Evolutionary conservation across 2,113 vertebrate genomes (phyloP).

Genomic region (Bufo bufo): DNA sequence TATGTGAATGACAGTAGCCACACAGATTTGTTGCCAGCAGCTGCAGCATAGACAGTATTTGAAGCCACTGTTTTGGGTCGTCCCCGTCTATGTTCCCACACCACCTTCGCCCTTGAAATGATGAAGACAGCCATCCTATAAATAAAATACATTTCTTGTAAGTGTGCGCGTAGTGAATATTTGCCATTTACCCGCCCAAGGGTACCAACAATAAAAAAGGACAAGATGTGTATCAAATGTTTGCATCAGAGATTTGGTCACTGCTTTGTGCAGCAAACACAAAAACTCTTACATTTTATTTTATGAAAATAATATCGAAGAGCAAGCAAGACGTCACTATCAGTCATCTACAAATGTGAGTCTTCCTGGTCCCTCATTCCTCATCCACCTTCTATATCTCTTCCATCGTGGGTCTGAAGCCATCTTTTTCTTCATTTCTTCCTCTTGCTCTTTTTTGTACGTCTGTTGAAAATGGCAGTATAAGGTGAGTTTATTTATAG

Average conservation of each 20-base stretch:
- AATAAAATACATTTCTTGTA: background rate
- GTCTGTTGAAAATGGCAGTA: slow-evolving; percentile 72
- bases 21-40: background rate
- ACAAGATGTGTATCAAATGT: background rate
- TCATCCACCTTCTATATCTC: slow-evolving; percentile 97
- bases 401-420: slow-evolving; percentile 94
- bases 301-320: slow-evolving; percentile 57
- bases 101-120: background rate
- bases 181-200: background rate
- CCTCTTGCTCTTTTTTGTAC: slow-evolving; percentile 89
- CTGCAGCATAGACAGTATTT: background rate
- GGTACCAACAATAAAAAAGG: background rate
- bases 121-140: background rate
- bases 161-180: background rate
- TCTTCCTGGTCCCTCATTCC: slow-evolving; percentile 90
- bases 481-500: no score
- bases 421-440: slow-evolving; percentile 94
- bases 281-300: slow-evolving; percentile 65
- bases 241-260: slow-evolving; percentile 59
- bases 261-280: slow-evolving; percentile 64
- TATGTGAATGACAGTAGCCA: background rate
- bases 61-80: background rate
- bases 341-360: slow-evolving; percentile 91
- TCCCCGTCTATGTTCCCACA: background rate
- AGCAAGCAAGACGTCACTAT: slow-evolving; percentile 60